Conservation (phyloP, 92 coral and sea anemone genomes). For the Zoanthus solanderi region DNA sequence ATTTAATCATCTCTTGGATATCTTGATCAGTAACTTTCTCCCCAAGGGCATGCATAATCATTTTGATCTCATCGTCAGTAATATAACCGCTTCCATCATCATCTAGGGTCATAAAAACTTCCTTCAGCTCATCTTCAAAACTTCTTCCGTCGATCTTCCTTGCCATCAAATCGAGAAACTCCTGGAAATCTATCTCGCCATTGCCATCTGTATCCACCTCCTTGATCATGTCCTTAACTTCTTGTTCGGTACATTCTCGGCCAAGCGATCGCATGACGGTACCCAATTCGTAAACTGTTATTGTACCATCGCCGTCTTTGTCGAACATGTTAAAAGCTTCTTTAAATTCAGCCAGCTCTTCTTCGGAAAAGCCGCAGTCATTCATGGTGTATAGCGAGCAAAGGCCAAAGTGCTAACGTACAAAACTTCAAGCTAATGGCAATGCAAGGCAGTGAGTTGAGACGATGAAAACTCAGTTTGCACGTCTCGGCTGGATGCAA, state of each 20-base stretch:
- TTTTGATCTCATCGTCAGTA: constrained; percentile 37
- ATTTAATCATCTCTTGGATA: constrained; percentile 45
- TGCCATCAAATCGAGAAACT: constrained; percentile 47
- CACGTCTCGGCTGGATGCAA: constrained; percentile 16
- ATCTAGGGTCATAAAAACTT: constrained; percentile 45
- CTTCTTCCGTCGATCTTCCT: constrained; percentile 48
- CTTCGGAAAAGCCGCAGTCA: constrained; percentile 34
- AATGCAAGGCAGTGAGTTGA: constrained; percentile 17
- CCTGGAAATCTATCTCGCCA: constrained; percentile 45
- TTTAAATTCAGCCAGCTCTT: constrained; percentile 40
- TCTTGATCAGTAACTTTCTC: constrained; percentile 45
- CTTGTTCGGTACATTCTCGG: constrained; percentile 47
- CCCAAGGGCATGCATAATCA: constrained; percentile 51
- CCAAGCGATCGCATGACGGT: constrained; percentile 54
- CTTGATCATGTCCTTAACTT: constrained; percentile 53
- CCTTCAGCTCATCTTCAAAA: constrained; percentile 44
- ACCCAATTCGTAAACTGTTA: constrained; percentile 39
- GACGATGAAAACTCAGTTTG: constrained; percentile 17
- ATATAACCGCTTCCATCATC: constrained; percentile 47
- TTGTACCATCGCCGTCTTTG: constrained; percentile 59
- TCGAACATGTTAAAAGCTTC: constrained; percentile 55
- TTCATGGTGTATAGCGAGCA: constrained; percentile 25
- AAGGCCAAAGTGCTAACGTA: neutral
- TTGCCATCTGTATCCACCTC: constrained; percentile 59
- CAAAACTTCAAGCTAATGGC: neutral